Conservation (phyloP, 1,140 invertebrate genomes). For the Musca vetustissima region DNA sequence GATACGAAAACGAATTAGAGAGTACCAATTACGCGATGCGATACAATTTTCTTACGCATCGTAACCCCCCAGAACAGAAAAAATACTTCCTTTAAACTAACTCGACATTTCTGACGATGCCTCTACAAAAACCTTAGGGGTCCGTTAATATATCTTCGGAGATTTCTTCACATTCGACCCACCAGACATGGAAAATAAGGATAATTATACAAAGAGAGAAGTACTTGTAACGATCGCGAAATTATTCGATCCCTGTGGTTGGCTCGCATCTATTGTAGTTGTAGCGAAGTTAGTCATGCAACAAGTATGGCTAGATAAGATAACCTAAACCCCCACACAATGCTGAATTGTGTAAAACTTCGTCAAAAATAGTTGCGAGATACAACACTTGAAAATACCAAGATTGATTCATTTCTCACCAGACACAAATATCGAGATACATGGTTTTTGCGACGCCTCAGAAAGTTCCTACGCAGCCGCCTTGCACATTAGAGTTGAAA, state of each 20-base stretch:
- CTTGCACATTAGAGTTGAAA: conserved; percentile 33
- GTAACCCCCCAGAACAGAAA: too few species aligned
- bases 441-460: conserved; percentile 44
- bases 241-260: too few species aligned
- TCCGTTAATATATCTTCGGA: too few species aligned
- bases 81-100: background rate
- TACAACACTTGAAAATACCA: conserved; percentile 31
- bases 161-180: too few species aligned
- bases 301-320: conserved; percentile 47
- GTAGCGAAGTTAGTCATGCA: too few species aligned
- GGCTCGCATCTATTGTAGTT: too few species aligned
- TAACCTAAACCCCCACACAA: conserved; percentile 33
- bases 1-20: too few species aligned
- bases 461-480: conserved; percentile 38
- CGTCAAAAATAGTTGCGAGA: background rate
- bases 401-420: conserved; percentile 29
- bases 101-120: background rate
- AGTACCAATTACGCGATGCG: too few species aligned
- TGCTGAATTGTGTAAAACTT: background rate
- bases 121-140: background rate
- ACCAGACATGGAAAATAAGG: background rate
- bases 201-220: conserved; percentile 33
- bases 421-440: conserved; percentile 27
- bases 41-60: too few species aligned
- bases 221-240: too few species aligned